phyloP scores from a whole-genome alignment of 1,140 invertebrate species.

The Brachionus koreanus region DNA sequence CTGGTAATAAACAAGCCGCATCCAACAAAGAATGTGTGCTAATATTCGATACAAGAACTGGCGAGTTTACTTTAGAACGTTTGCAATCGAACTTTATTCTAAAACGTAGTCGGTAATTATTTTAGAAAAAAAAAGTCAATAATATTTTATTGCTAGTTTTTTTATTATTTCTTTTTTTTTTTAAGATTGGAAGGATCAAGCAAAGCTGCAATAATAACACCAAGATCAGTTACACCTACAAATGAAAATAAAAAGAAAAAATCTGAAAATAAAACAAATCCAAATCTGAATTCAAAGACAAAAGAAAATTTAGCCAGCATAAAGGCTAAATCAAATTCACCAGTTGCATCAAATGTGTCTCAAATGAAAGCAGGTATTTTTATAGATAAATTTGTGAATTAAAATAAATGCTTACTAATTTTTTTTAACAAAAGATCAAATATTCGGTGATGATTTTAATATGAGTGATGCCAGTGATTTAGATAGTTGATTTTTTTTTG shows the following conservation, averaged over 20 bases:
- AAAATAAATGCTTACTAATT: not conserved
- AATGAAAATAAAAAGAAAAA: constrained; percentile 31
- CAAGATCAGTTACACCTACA: constrained; percentile 24
- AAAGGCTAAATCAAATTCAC: not conserved
- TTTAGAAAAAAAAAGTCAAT: not conserved
- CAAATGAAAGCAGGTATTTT: constrained; percentile 14
- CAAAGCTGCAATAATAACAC: constrained; percentile 25
- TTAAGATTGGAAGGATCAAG: constrained; percentile 35
- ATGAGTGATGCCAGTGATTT: constrained; percentile 4
- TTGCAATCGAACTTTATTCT: constrained; percentile 38
- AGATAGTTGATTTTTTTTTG: not conserved
- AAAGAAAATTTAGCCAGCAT: not conserved
- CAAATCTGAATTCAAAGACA: not conserved
- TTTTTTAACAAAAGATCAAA: constrained; percentile 6
- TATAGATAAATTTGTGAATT: not conserved
- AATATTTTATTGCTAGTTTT: not conserved
- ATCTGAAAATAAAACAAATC: not conserved
- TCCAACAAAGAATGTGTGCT: constrained; percentile 40
- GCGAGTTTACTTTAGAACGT: constrained; percentile 33
- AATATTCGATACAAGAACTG: constrained; percentile 18
- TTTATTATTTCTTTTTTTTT: not conserved
- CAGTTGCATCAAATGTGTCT: not conserved
- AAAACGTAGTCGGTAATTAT: constrained; percentile 17
- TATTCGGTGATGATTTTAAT: constrained; percentile 28
- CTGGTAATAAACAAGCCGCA: constrained; percentile 34